phyloP scores from a whole-genome alignment of 2,113 vertebrate species.

The Monopterus albus region DNA sequence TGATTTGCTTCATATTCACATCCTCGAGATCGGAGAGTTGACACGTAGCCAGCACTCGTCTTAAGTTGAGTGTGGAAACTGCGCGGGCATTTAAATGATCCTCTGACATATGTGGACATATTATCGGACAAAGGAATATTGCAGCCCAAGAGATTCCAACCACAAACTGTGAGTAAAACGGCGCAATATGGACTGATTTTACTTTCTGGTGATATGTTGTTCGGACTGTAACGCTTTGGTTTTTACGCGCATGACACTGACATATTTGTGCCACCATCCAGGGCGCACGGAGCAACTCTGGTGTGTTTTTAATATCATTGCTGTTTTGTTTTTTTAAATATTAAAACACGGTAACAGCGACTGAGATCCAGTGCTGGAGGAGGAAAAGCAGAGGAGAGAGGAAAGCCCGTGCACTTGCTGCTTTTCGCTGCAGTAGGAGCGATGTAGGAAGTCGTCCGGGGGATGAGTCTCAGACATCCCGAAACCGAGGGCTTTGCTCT shows the following conservation, averaged over 20 bases:
- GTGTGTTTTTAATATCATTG: conserved; percentile 15
- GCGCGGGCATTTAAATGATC: conserved; percentile 60
- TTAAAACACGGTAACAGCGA: conserved; percentile 36
- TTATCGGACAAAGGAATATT: conserved; percentile 54
- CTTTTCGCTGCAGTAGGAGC: conserved; percentile 75
- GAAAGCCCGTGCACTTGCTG: conserved; percentile 63
- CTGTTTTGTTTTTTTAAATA: conserved; percentile 2
- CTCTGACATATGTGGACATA: conserved; percentile 57
- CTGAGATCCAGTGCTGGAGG: conserved; percentile 8
- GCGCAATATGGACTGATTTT: conserved; percentile 50
- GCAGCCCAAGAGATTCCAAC: conserved; percentile 48
- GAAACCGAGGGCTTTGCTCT: conserved; percentile 55
- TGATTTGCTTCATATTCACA: conserved; percentile 41
- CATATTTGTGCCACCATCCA: conserved; percentile 24
- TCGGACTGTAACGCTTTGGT: conserved; percentile 47
- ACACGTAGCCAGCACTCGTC: not conserved
- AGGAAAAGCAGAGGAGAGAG: not conserved
- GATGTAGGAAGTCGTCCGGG: conserved; percentile 71
- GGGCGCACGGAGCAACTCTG: conserved; percentile 40
- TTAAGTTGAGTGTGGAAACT: conserved; percentile 63
- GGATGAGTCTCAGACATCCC: conserved; percentile 74
- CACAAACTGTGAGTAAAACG: conserved; percentile 56
- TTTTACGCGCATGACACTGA: conserved; percentile 57
- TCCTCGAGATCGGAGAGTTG: conserved; percentile 40
- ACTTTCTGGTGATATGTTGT: conserved; percentile 47